Percentiles rank a stretch among this genome's conserved stretches.
These are phyloP conservation scores for Oceanites oceanicus DNA, from an alignment of 2,113 vertebrate genomes.

Conservation along the genomic window DNA sequence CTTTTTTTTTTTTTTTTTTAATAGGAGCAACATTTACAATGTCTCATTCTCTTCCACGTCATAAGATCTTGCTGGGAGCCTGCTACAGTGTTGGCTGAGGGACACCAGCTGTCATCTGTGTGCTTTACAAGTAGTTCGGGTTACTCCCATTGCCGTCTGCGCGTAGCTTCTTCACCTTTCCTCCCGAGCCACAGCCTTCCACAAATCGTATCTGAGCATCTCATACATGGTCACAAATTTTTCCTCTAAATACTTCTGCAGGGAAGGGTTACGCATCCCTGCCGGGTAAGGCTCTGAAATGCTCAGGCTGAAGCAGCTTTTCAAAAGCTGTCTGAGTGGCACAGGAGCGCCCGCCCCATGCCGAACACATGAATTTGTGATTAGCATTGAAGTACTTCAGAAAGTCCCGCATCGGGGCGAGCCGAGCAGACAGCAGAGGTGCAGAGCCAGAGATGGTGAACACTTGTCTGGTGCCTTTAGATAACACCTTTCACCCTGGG, in stretches of 20 bases:
- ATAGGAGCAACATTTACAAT: background rate
- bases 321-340: background rate
- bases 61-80: background rate
- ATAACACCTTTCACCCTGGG: background rate
- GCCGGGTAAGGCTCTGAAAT: background rate
- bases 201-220: background rate
- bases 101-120: background rate
- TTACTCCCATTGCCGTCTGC: background rate
- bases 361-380: background rate
- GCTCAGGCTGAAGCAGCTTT: background rate
- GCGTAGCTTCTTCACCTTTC: background rate
- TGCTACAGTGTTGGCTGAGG: background rate
- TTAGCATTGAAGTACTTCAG: background rate
- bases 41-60: background rate
- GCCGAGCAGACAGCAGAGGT: background rate
- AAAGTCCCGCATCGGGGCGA: accelerated
- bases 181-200: background rate
- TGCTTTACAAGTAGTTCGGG: background rate
- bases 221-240: accelerated
- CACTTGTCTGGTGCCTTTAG: background rate
- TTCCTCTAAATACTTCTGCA: background rate
- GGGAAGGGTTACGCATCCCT: background rate
- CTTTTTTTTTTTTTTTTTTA: background rate
- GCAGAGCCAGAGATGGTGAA: background rate
- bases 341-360: background rate